Conservation (phyloP, 1,140 invertebrate genomes). For the Vanessa tameamea region DNA sequence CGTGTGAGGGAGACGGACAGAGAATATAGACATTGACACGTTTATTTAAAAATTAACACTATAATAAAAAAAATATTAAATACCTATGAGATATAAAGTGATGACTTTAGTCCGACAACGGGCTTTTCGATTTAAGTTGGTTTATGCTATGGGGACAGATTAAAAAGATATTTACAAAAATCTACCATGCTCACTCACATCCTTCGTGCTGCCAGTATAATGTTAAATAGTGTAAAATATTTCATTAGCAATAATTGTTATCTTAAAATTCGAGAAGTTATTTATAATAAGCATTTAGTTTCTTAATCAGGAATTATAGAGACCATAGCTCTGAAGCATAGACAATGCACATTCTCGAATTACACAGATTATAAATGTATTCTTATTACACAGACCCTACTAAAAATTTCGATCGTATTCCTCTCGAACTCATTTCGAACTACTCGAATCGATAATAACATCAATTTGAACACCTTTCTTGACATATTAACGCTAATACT, state of each 20-base stretch:
- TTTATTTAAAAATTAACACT: constrained; percentile 73
- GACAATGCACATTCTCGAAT: constrained; percentile 18
- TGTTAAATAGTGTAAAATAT: constrained; percentile 33
- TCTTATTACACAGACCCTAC: constrained; percentile 6
- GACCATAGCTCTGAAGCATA: constrained; percentile 5
- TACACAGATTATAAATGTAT: constrained; percentile 28
- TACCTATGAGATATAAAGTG: constrained; percentile 79
- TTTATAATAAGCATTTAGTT: not conserved
- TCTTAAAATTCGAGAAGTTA: constrained; percentile 27
- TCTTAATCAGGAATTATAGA: not conserved
- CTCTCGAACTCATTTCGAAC: not conserved
- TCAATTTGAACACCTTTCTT: constrained; percentile 40
- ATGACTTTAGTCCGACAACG: constrained; percentile 69
- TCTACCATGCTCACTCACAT: constrained; percentile 70
- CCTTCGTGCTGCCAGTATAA: constrained; percentile 56
- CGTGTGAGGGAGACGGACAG: constrained; percentile 52
- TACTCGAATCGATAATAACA: constrained; percentile 6
- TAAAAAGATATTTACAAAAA: constrained; percentile 76
- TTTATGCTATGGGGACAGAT: constrained; percentile 77
- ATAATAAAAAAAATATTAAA: constrained; percentile 75
- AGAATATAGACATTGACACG: constrained; percentile 64
- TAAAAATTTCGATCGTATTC: constrained; percentile 5
- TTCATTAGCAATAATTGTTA: constrained; percentile 31
- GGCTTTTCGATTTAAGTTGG: constrained; percentile 62
- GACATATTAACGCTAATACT: constrained; percentile 5